These are phyloP conservation scores for Cichlasoma orientale DNA, from an alignment of 2,797 vertebrate species.

Conservation along the genomic window DNA sequence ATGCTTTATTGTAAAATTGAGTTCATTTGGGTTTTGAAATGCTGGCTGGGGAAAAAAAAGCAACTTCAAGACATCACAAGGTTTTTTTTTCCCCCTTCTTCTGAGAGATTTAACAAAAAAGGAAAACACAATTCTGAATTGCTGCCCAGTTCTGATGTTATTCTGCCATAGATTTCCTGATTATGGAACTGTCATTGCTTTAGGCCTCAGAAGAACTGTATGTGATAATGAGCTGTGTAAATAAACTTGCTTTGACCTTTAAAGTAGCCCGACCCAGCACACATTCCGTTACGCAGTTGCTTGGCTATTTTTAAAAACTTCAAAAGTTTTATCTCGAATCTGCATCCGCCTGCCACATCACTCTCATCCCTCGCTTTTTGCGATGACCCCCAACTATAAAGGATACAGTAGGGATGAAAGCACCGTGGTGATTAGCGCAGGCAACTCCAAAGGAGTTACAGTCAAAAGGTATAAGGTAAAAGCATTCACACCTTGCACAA, in stretches of 20 bases:
- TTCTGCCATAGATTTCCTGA: not conserved
- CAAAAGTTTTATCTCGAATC: conserved; percentile 5
- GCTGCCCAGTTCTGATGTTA: not conserved
- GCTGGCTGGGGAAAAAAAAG: not conserved
- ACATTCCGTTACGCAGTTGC: conserved; percentile 27
- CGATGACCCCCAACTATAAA: not conserved
- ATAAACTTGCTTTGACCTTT: conserved; percentile 39
- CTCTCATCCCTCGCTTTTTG: not conserved
- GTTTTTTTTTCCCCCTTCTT: too few relatives aligned
- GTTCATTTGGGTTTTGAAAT: not conserved
- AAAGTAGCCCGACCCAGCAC: not conserved
- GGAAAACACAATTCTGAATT: not conserved
- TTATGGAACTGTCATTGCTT: not conserved
- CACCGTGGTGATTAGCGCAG: not conserved
- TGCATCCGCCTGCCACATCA: not conserved
- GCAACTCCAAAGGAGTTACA: not conserved
- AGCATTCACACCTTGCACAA: not conserved
- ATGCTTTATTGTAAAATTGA: not conserved
- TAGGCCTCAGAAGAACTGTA: not conserved
- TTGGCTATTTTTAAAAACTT: conserved; percentile 34
- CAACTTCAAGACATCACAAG: too few relatives aligned
- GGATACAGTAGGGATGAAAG: not conserved
- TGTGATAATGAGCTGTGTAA: conserved; percentile 35
- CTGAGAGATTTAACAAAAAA: not conserved
- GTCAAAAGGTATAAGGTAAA: not conserved